phyloP scores from a whole-genome alignment of 2,888 invertebrate genomes.

The Heliconius hortense region DNA sequence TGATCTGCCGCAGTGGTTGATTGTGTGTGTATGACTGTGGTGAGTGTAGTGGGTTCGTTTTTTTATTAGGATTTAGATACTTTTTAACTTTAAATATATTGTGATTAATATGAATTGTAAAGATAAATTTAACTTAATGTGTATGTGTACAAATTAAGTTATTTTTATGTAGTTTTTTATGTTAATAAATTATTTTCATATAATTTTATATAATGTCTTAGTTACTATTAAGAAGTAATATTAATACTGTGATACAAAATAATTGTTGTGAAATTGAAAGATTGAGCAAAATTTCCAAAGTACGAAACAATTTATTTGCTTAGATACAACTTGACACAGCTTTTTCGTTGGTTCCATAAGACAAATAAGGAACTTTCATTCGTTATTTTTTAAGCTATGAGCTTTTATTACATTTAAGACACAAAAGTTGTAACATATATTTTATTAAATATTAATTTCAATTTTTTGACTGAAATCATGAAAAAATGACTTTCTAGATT shows the following conservation, averaged over 20 bases:
- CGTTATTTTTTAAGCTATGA: neutral
- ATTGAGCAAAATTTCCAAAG: neutral
- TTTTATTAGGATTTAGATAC: neutral
- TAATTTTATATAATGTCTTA: neutral
- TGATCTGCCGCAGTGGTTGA: neutral
- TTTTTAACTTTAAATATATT: neutral
- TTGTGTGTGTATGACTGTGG: neutral
- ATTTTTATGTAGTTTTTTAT: neutral
- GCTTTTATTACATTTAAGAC: neutral
- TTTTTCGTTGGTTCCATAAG: constrained; percentile 5
- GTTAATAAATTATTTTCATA: neutral
- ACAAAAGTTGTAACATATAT: neutral
- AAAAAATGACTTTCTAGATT: neutral
- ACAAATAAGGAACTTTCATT: constrained; percentile 11
- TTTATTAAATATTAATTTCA: neutral
- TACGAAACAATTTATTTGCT: constrained; percentile 4
- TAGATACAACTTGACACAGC: constrained; percentile 2
- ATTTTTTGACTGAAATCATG: neutral
- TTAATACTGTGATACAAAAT: neutral
- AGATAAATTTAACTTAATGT: neutral
- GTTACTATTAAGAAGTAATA: neutral
- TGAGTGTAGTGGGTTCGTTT: neutral
- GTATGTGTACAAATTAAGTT: neutral
- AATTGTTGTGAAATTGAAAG: neutral
- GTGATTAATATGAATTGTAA: neutral